A percentile compares a stretch with the other conserved stretches of the same genome.
phyloP scores from a whole-genome alignment of 2,888 invertebrate genomes.

The Lochmaea crataegi region DNA sequence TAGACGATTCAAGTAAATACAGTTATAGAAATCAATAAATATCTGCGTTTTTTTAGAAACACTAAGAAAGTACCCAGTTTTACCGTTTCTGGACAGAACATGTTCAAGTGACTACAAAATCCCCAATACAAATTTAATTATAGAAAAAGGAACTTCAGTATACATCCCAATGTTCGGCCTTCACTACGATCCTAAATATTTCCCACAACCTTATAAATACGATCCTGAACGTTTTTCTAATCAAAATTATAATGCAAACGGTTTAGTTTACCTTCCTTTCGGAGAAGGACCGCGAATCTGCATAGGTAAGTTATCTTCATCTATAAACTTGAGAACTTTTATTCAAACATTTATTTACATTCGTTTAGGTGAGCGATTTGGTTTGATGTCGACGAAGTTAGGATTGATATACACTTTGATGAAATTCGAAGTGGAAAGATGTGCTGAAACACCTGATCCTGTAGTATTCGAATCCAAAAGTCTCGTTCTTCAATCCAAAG shows the following conservation, averaged over 20 bases:
- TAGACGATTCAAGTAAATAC: too few relatives aligned
- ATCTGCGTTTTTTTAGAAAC: slow-evolving; percentile 58
- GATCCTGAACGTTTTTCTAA: slow-evolving; percentile 54
- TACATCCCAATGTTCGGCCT: slow-evolving; percentile 55
- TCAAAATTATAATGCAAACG: slow-evolving; percentile 43
- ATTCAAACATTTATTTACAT: slow-evolving; percentile 5
- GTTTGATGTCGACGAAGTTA: slow-evolving; percentile 45
- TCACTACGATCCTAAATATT: slow-evolving; percentile 55
- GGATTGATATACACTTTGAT: slow-evolving; percentile 46
- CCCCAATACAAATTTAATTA: slow-evolving; percentile 51
- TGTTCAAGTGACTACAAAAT: slow-evolving; percentile 55
- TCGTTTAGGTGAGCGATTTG: slow-evolving; percentile 50
- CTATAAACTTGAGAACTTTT: too few relatives aligned
- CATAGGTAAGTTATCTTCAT: slow-evolving; percentile 48
- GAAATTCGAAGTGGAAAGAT: slow-evolving; percentile 47
- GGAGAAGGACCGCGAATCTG: slow-evolving; percentile 56
- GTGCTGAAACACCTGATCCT: slow-evolving; percentile 47
- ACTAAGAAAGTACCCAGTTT: slow-evolving; percentile 63
- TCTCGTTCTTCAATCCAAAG: slow-evolving; percentile 46
- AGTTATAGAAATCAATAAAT: too few relatives aligned
- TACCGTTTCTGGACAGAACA: slow-evolving; percentile 56
- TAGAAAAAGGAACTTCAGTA: slow-evolving; percentile 60
- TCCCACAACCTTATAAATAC: slow-evolving; percentile 54
- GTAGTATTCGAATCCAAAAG: slow-evolving; percentile 48
- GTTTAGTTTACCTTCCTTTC: slow-evolving; percentile 54